phyloP scores from a whole-genome alignment of 1,140 invertebrate genomes.

The Venustaconcha ellipsiformis region DNA sequence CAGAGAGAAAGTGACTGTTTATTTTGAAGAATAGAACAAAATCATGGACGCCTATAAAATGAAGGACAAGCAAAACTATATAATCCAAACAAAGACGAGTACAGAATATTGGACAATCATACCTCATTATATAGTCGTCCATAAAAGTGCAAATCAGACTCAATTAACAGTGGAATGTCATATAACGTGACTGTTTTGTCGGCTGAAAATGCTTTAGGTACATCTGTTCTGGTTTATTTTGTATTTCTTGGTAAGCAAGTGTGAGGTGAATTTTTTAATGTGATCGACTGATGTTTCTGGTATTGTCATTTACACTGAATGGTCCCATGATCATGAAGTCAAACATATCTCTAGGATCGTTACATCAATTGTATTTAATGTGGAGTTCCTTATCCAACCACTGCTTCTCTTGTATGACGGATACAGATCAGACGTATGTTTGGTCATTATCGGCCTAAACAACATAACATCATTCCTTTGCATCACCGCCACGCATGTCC shows the following conservation, averaged over 20 bases:
- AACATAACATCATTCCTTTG: slow-evolving; percentile 27
- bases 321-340: slow-evolving; percentile 29
- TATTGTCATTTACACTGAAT: slow-evolving; percentile 21
- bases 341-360: slow-evolving; percentile 20
- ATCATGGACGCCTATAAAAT: slow-evolving; percentile 33
- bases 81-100: slow-evolving; percentile 62
- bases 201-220: too few relatives aligned
- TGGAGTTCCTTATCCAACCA: background rate
- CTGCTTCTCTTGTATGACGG: slow-evolving; percentile 24
- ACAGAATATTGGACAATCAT: slow-evolving; percentile 43
- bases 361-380: slow-evolving; percentile 19
- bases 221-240: slow-evolving; percentile 60
- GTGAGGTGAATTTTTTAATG: slow-evolving; percentile 43
- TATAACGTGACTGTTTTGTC: too few relatives aligned
- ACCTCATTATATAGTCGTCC: too few relatives aligned
- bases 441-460: slow-evolving; percentile 24
- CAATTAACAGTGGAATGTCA: too few relatives aligned
- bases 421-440: slow-evolving; percentile 13
- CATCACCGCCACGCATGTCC: slow-evolving; percentile 23
- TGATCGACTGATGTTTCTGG: slow-evolving; percentile 16
- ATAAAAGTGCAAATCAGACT: too few relatives aligned
- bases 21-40: slow-evolving; percentile 13
- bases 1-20: slow-evolving; percentile 8
- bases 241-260: slow-evolving; percentile 64
- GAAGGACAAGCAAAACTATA: slow-evolving; percentile 44